Conservation (phyloP, 2,797 vertebrate species). For the Acipenser oxyrinchus region DNA sequence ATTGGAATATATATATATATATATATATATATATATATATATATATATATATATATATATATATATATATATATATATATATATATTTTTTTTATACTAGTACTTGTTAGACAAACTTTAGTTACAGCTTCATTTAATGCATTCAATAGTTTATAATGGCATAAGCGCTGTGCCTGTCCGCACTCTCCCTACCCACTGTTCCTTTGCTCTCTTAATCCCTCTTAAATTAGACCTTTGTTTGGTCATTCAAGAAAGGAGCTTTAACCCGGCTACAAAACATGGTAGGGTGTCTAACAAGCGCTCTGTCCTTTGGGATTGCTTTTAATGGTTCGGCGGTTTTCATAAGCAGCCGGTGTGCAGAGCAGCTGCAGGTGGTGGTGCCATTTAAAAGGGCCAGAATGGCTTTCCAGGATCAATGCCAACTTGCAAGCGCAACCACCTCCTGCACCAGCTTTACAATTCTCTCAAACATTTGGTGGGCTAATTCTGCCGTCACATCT, state of each 20-base stretch:
- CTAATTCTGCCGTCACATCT: slow-evolving; percentile 21
- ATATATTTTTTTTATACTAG: too few species aligned
- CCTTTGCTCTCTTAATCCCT: slow-evolving; percentile 15
- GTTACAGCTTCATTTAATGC: too few species aligned
- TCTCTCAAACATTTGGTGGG: slow-evolving; percentile 38
- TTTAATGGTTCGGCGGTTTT: slow-evolving; percentile 42
- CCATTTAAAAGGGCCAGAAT: slow-evolving; percentile 40
- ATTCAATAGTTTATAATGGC: too few species aligned
- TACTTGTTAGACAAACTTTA: too few species aligned
- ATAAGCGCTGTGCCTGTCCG: too few species aligned
- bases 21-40: too few species aligned
- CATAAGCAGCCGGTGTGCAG: slow-evolving; percentile 39
- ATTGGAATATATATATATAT: too few species aligned
- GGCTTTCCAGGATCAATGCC: slow-evolving; percentile 44
- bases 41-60: too few species aligned
- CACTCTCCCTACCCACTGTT: background rate
- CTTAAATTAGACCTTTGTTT: slow-evolving; percentile 32
- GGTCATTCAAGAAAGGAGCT: slow-evolving; percentile 10
- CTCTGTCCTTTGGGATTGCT: slow-evolving; percentile 35
- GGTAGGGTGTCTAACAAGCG: slow-evolving; percentile 38
- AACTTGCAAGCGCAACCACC: slow-evolving; percentile 35
- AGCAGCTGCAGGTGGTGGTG: slow-evolving; percentile 36
- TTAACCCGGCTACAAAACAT: slow-evolving; percentile 29
- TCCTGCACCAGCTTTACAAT: slow-evolving; percentile 30
- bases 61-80: too few species aligned